Conservation (phyloP, 2,113 vertebrate genomes). For the Elgaria multicarinata region DNA sequence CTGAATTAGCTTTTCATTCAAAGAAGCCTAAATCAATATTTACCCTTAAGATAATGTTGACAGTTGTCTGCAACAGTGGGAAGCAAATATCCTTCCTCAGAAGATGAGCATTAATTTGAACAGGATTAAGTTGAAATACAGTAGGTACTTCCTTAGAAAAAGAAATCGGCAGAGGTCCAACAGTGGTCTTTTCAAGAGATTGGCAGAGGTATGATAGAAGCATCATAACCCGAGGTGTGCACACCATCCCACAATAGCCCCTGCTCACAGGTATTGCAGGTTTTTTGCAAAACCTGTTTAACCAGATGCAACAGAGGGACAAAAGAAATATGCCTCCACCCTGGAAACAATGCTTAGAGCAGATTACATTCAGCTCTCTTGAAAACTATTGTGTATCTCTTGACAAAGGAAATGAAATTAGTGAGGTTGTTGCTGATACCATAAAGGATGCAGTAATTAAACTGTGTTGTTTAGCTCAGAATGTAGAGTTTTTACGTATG, state of each 20-base stretch:
- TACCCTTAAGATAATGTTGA: background rate
- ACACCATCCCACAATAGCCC: background rate
- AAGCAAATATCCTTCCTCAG: background rate
- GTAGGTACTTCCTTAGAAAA: background rate
- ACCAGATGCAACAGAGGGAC: background rate
- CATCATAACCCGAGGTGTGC: background rate
- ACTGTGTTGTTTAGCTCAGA: background rate
- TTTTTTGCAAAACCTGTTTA: constrained; percentile 8
- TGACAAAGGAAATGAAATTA: background rate
- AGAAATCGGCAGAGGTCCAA: background rate
- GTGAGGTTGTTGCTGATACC: background rate
- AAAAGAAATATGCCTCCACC: background rate
- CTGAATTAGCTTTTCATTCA: background rate
- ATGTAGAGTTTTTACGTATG: background rate
- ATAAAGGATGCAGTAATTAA: background rate
- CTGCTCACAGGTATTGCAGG: background rate
- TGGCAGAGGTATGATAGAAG: background rate
- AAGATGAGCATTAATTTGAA: background rate
- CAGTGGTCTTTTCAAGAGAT: background rate
- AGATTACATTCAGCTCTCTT: background rate
- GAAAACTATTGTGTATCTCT: background rate
- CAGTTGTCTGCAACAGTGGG: background rate
- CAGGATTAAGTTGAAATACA: background rate
- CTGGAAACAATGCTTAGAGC: background rate
- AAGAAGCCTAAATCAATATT: constrained; percentile 3